A percentile compares a stretch with the other conserved stretches of the same genome.
phyloP scores from a whole-genome alignment of 2,888 invertebrate genomes.

The Archips crataeganus region DNA sequence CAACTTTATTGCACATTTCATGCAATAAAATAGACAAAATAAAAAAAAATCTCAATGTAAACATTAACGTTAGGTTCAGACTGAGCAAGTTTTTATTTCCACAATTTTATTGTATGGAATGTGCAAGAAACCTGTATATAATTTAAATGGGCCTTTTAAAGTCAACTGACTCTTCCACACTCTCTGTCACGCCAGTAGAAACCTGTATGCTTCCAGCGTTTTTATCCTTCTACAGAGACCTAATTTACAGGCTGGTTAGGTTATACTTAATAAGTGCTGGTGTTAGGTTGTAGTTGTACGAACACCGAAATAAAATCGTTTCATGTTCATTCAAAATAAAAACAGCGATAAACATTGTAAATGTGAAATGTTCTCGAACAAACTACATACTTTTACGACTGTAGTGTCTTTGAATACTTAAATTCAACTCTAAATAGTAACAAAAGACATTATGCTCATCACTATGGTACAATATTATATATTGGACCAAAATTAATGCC shows the following conservation, averaged over 20 bases:
- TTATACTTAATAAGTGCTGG: background rate
- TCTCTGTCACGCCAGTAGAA: slow-evolving; percentile 23
- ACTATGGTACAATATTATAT: slow-evolving; percentile 3
- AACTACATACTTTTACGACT: background rate
- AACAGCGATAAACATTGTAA: background rate
- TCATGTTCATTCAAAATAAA: background rate
- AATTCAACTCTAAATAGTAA: background rate
- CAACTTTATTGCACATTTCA: no score
- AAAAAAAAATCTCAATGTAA: no score
- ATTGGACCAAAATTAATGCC: slow-evolving; percentile 1
- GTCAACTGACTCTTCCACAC: slow-evolving; percentile 24
- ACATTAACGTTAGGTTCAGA: no score
- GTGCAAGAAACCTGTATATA: no score
- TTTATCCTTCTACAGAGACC: slow-evolving; percentile 18
- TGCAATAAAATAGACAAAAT: no score
- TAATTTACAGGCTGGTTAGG: slow-evolving; percentile 14
- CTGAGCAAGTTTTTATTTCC: no score
- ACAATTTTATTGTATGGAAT: no score
- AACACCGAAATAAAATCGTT: slow-evolving; percentile 2
- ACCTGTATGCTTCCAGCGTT: slow-evolving; percentile 34
- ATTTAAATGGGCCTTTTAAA: no score
- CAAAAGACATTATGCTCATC: background rate
- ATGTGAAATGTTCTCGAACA: background rate
- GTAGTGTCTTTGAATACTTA: background rate
- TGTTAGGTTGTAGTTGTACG: slow-evolving; percentile 13